Evolutionary conservation across 2,888 invertebrate genomes (phyloP).

Genomic region (Ctena decussata): DNA sequence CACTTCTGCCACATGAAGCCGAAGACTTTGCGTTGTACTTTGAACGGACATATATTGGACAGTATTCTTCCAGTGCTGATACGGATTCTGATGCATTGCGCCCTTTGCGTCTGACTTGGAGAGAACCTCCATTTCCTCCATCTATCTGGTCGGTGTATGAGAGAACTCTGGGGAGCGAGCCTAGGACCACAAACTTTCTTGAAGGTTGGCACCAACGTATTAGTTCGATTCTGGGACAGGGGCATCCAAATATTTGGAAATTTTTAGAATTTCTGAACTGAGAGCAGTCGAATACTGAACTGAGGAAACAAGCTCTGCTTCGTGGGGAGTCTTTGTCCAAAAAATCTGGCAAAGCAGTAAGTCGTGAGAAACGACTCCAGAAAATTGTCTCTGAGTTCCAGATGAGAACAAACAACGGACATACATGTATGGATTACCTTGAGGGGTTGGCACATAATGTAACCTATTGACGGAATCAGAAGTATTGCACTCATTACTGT

Average conservation of each 20-base stretch:
- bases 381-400: background rate
- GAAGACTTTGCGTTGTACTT: background rate
- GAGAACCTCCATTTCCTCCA: slow-evolving; percentile 3
- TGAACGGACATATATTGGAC: slow-evolving; percentile 6
- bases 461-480: background rate
- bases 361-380: background rate
- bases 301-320: background rate
- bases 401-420: background rate
- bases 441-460: slow-evolving; percentile 2
- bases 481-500: too few species aligned
- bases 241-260: background rate
- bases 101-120: slow-evolving; percentile 3
- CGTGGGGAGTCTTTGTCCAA: background rate
- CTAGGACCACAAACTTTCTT: slow-evolving; percentile 1
- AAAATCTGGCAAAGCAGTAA: background rate
- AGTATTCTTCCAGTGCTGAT: background rate
- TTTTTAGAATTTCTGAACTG: slow-evolving; percentile 1
- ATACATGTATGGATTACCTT: background rate
- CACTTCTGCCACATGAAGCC: background rate
- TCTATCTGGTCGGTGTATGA: slow-evolving; percentile 1
- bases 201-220: background rate
- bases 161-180: background rate
- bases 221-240: background rate
- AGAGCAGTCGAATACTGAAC: background rate
- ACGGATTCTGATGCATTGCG: background rate